Evolutionary conservation across 2,113 vertebrate genomes (phyloP).

Genomic region (Catharus bicknelli): DNA sequence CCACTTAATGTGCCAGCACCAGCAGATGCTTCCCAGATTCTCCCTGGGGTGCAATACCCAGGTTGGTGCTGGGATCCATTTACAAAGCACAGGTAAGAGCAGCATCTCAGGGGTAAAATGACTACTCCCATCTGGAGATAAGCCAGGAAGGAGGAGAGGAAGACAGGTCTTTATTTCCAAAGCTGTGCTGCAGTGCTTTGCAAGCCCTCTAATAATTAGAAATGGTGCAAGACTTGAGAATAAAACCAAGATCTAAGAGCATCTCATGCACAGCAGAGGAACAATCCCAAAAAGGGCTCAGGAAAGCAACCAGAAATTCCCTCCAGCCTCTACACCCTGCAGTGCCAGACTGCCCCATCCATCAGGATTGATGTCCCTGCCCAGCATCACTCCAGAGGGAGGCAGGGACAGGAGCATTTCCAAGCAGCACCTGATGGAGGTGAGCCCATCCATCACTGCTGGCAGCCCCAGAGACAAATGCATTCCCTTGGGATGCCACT

Average conservation of each 20-base stretch:
- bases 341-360: background rate
- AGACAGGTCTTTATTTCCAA: background rate
- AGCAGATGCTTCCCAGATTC: background rate
- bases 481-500: rapidly evolving
- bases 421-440: background rate
- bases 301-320: background rate
- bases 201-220: background rate
- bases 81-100: background rate
- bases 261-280: rapidly evolving
- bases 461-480: background rate
- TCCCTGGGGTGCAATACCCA: background rate
- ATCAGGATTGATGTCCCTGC: background rate
- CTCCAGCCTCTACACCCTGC: background rate
- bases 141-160: background rate
- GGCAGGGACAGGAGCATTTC: background rate
- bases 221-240: background rate
- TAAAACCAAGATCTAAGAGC: background rate
- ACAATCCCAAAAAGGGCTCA: background rate
- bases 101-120: background rate
- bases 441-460: background rate
- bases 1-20: background rate
- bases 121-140: background rate
- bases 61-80: background rate
- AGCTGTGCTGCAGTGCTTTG: background rate
- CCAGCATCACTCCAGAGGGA: background rate